These are phyloP conservation scores for Siniperca undulata DNA, from an alignment of 2,797 vertebrate species.

Conservation along the genomic window DNA sequence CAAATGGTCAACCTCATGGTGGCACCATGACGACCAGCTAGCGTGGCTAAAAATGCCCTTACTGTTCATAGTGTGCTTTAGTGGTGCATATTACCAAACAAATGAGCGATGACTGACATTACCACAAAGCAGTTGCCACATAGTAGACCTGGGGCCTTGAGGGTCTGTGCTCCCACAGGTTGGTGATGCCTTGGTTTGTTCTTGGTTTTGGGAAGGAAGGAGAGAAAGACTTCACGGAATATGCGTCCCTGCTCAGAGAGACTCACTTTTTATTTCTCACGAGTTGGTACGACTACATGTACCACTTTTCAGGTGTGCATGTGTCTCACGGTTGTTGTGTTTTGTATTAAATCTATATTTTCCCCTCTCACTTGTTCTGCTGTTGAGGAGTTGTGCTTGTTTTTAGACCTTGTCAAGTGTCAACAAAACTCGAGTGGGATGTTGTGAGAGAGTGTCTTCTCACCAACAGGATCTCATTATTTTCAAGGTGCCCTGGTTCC, in stretches of 20 bases:
- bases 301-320: background rate
- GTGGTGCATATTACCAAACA: background rate
- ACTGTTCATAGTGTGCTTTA: no score
- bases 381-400: slow-evolving; percentile 40
- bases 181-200: background rate
- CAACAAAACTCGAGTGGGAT: slow-evolving; percentile 64
- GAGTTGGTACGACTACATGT: background rate
- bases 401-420: slow-evolving; percentile 60
- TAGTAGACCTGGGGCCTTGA: background rate
- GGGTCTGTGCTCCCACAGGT: no score
- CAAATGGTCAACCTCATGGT: no score
- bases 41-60: no score
- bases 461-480: slow-evolving; percentile 61
- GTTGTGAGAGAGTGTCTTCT: slow-evolving; percentile 48
- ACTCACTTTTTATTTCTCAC: background rate
- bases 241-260: background rate
- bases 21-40: no score
- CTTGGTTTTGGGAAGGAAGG: background rate
- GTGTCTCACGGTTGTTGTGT: background rate
- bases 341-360: slow-evolving; percentile 8
- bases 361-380: slow-evolving; percentile 26
- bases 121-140: background rate
- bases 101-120: background rate
- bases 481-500: slow-evolving; percentile 63
- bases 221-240: background rate